These are phyloP conservation scores for Psammodynastes pulverulentus DNA, from an alignment of 2,113 vertebrate species.

Conservation along the genomic window DNA sequence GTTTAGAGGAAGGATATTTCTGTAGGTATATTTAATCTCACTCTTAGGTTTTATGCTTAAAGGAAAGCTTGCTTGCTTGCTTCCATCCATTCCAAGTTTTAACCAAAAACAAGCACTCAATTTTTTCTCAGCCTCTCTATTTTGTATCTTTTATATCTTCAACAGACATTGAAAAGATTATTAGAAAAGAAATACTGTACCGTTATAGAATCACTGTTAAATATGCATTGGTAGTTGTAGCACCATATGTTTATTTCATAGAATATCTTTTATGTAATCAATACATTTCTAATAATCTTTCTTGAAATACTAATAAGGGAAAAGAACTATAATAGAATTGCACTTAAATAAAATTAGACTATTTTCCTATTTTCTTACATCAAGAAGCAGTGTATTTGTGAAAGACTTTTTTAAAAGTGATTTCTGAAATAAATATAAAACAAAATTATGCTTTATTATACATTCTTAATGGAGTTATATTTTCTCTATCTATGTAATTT, in stretches of 20 bases:
- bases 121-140: not conserved
- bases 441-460: not conserved
- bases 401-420: not conserved
- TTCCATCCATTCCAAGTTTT: not conserved
- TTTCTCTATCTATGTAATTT: not conserved
- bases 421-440: slow-evolving; percentile 3
- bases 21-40: not conserved
- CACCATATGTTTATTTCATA: not conserved
- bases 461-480: not conserved
- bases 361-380: not conserved
- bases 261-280: not conserved
- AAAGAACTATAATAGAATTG: slow-evolving; percentile 26
- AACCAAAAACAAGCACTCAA: not conserved
- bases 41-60: not conserved
- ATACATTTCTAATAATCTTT: not conserved
- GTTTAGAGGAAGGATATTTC: not conserved
- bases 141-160: not conserved
- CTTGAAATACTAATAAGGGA: not conserved
- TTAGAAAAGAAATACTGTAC: not conserved
- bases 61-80: not conserved
- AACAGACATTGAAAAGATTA: not conserved
- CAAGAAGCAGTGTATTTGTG: not conserved
- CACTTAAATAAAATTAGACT: slow-evolving; percentile 7
- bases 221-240: not conserved
- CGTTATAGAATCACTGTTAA: not conserved